These are phyloP conservation scores for Pseudomyrmex sp. DNA, from an alignment of 1,140 invertebrate species.

Conservation along the genomic window DNA sequence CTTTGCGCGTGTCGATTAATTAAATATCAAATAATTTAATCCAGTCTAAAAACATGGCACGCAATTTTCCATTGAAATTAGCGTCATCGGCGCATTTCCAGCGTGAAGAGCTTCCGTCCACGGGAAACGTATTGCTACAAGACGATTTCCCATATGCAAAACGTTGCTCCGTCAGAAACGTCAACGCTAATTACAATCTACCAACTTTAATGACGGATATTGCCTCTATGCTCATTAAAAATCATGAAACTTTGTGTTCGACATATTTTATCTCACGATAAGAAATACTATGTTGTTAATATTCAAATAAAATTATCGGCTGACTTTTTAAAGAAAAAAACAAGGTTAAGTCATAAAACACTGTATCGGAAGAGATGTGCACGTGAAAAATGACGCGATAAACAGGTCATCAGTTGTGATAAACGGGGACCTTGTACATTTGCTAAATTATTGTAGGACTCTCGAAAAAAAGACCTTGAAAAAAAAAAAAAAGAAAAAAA, in stretches of 20 bases:
- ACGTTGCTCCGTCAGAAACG: background rate
- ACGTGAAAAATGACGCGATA: background rate
- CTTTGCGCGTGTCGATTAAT: background rate
- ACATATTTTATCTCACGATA: background rate
- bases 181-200: background rate
- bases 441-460: too few relatives aligned
- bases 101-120: background rate
- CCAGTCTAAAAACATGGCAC: background rate
- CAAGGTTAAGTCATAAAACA: background rate
- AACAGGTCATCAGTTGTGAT: background rate
- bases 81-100: background rate
- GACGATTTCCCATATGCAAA: background rate
- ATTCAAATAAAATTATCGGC: too few relatives aligned
- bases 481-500: background rate
- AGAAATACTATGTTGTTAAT: background rate
- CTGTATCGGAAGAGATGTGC: background rate
- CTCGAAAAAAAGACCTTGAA: background rate
- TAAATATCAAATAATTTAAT: conserved; percentile 42
- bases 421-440: too few relatives aligned
- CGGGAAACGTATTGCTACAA: background rate
- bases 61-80: conserved; percentile 17
- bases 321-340: too few relatives aligned
- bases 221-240: too few relatives aligned
- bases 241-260: background rate
- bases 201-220: too few relatives aligned